phyloP scores from a whole-genome alignment of 2,113 vertebrate genomes.

The Protomyctophum bolini region DNA sequence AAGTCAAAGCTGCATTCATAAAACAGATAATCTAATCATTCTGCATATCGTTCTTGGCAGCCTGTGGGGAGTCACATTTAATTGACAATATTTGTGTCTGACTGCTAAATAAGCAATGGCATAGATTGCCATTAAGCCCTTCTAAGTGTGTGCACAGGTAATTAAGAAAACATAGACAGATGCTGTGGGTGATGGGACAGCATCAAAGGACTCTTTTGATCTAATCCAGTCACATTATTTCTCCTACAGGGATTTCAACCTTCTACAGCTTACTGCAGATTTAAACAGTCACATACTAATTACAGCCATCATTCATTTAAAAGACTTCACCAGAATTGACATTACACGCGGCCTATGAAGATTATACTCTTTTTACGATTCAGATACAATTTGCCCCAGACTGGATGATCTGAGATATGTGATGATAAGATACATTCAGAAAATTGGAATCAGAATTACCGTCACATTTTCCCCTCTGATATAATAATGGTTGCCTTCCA shows the following conservation, averaged over 20 bases:
- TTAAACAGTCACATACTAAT: slow-evolving; percentile 52
- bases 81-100: slow-evolving; percentile 61
- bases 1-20: slow-evolving; percentile 32
- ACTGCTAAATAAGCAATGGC: slow-evolving; percentile 60
- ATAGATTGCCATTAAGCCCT: slow-evolving; percentile 61
- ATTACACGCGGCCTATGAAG: slow-evolving; percentile 22
- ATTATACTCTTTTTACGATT: slow-evolving; percentile 14
- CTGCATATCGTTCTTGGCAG: slow-evolving; percentile 41
- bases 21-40: slow-evolving; percentile 57
- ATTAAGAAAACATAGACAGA: slow-evolving; percentile 66
- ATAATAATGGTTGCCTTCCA: slow-evolving; percentile 1
- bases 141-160: slow-evolving; percentile 60
- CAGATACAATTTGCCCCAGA: neutral
- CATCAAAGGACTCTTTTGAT: slow-evolving; percentile 68
- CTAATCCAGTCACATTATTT: slow-evolving; percentile 65
- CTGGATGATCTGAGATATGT: neutral
- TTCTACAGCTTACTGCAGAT: slow-evolving; percentile 59
- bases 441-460: neutral
- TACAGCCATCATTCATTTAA: slow-evolving; percentile 51
- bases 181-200: slow-evolving; percentile 65
- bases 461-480: neutral
- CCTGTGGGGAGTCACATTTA: slow-evolving; percentile 53
- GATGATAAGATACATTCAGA: no score
- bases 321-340: slow-evolving; percentile 29
- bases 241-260: slow-evolving; percentile 54